Base-by-base conservation (phyloP, 2,888 invertebrate genomes). In the Rutpela maculata region DNA sequence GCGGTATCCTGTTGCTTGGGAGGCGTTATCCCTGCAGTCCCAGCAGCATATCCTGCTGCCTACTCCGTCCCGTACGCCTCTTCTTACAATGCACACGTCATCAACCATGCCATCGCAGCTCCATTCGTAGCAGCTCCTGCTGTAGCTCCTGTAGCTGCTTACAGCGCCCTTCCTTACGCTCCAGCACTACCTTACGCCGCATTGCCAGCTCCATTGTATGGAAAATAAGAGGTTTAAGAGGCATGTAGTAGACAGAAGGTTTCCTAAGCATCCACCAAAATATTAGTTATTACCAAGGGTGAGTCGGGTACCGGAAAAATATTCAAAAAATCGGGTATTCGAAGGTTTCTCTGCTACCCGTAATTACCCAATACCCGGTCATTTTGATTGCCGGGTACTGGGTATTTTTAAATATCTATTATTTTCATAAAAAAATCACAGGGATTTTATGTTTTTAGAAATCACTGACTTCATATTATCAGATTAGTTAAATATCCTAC, bases 31-130 rank as follows among this genome's bases (percentile, higher is more conserved):
- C 83, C 84, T 31, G 87, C 84, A 81, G 88, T 83, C 82, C 84
- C 83, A 79, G 88, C 88, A 38, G 84, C 89, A 6, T 86, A 87
- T 3, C 89, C 90, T 7, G 93, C 93, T 1, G 91, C 92, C 77
- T 92, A 92, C 72, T 91, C 95, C 3, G 93, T 95, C 0, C 95
- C 95, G 3, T 95, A 94, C 83, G 95, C 95, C 70, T 93, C 92
- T 84, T 94, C 94, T n/a, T 95, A 94, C 89, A 94, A 94, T 77
- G 94, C 95, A 0, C 95, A 95, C 84, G 91, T 93, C 19, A 91
- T 95, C 70, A 95, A 95, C 89, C 95, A 95, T 84, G 95, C 95
- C 0, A 91, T 95, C 3, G 94, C 95, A 19, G 91, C 94, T 9
- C 95, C 95, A 0, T 91, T 92, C 5, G 86, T 91, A 7, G 87